Evolutionary conservation across 2,113 vertebrate species (phyloP), one percentile per base, ranked within the genome.

Genomic region (Pluvianellus socialis): DNA sequence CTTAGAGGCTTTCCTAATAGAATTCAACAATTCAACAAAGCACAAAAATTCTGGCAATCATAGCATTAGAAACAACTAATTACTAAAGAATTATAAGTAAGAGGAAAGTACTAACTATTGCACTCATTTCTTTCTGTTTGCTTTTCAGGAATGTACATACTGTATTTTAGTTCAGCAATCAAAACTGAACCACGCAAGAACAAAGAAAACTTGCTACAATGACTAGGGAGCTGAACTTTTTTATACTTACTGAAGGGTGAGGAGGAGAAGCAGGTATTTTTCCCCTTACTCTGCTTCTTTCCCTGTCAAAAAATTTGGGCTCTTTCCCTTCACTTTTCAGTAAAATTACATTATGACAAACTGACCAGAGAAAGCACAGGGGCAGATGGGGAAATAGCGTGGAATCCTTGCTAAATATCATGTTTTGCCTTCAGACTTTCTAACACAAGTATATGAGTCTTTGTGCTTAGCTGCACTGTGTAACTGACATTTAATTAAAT

Each of bases 171-270:
- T 67, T 88, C 61, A 26, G 21, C 26, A 59, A 56, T 47, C 38
- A 88, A 90, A 91, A 82, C 12, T 42, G 33, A 94, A 62, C 19
- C 23, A 40, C 2, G 4, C 0, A 68, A 45, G 21, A 58, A 26
- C 12, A 81, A 75, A 81, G 30, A 52, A 24, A 16, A 7, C 6
- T 20, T 63, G 0, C 49, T 72, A 10, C 14, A 47, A 6, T 0
- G 2, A 30, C 13, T 9, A 20, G 9, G 7, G 26, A 67, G 26
- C 8, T 55, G 40, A 81, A 38, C 3, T 18, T 45, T 53, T 70
- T 76, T 68, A 63, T 17, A 6, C 9, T 79, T 67, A 9, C 12
- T 38, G 14, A 75, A 67, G 12, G 6, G 1, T 33, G 18, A 45
- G 27, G 32, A 75, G 82, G 23, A 26, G n/a, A 85, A 65, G 7